phyloP scores from a whole-genome alignment of 64 coral and sea anemone genomes.

The Porites australiensis region DNA sequence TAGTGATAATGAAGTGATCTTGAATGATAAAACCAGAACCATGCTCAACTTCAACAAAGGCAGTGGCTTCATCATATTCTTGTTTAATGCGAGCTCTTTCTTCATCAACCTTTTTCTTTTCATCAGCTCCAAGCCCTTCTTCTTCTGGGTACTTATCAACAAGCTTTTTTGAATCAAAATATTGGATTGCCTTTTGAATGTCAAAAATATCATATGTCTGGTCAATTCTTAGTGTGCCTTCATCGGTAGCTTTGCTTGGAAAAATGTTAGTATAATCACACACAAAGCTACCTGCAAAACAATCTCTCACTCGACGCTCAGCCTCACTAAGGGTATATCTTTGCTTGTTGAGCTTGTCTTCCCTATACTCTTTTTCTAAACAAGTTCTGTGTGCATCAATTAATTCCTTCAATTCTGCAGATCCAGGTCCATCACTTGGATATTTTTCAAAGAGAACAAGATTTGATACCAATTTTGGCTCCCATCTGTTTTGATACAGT shows the following conservation, averaged over 20 bases:
- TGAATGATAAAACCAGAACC: constrained; percentile 2
- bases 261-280: not conserved
- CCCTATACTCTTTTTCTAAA: not conserved
- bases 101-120: not conserved
- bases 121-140: not conserved
- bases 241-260: not conserved
- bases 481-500: not conserved
- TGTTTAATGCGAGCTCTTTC: not conserved
- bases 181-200: not conserved
- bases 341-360: not conserved
- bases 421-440: not conserved
- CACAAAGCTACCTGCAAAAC: not conserved
- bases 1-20: not conserved
- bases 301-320: not conserved
- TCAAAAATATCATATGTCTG: not conserved
- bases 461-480: not conserved
- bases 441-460: not conserved
- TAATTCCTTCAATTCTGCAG: not conserved
- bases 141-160: not conserved
- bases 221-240: not conserved
- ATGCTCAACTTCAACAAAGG: not conserved
- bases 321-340: not conserved
- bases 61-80: not conserved
- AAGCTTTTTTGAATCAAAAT: constrained; percentile 10
- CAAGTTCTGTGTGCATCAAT: not conserved